Evolutionary conservation across 1,140 invertebrate genomes (phyloP), one percentile per base, ranked within the genome.

Genomic region (Acromyrmex echinatior): DNA sequence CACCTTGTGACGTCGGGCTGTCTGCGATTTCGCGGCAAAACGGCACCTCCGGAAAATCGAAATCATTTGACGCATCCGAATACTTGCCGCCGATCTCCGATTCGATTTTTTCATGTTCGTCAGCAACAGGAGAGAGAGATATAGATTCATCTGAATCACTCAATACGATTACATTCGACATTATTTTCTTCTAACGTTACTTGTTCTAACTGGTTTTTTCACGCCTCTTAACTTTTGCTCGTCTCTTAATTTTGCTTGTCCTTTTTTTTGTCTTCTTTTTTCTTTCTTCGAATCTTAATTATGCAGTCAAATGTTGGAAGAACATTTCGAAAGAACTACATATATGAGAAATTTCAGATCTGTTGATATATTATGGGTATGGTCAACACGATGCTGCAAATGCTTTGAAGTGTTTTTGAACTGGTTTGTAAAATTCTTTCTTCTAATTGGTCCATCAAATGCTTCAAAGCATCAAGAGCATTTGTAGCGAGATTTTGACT

Each of bases 11-110:
- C 1, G 28, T 9, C 39, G 18, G 39, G 5, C 73, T 51, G 12
- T 16, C 28, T 56, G 45, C 31, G 10, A 14, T 35, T 0, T 51
- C 12, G 56, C 87, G 80, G 76, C 86, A 35, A 63, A 92, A 92
- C 16, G 90, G 73, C 10, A 93, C 86, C 35, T 88, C 86, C 6
- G 92, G 91, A 79, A 92, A 87, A 53, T 93, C 86, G n/a, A 88
- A 88, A 7, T 89, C 86, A 16, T 18, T 86, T 21, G 18, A 53
- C 62, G 10, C 7, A 1, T 86, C 63, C 28, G 2, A n/a, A 70
- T 21, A 3, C 45, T 16, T 80, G 16, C 49, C 70, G n/a, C 73
- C 53, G 3, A 21, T 63, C 5, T 80, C 53, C 21, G 6, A 58
- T 58, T 21, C 51, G 16, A 18, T 18, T 14, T 6, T 14, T 10